Conservation (phyloP, 2,888 invertebrate genomes). For the Chalcosyrphus nemorum region DNA sequence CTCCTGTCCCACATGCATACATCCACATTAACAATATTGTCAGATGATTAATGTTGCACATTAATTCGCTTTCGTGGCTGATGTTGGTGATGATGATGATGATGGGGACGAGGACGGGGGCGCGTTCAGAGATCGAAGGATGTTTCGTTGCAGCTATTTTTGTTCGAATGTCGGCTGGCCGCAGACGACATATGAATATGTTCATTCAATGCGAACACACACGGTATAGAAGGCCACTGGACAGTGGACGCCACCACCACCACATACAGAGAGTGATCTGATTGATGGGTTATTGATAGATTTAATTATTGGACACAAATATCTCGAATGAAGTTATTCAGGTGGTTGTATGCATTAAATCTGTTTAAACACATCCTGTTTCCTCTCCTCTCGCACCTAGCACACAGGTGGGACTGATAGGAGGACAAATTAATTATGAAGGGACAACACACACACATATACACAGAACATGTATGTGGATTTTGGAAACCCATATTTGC, state of each 20-base stretch:
- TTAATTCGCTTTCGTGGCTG: conserved; percentile 55
- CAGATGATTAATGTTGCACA: conserved; percentile 71
- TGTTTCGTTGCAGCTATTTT: conserved; percentile 50
- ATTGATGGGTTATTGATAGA: conserved; percentile 73
- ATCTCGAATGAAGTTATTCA: conserved; percentile 71
- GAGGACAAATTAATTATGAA: conserved; percentile 69
- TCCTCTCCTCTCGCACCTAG: conserved; percentile 17
- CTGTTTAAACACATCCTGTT: conserved; percentile 66
- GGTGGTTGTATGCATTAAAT: conserved; percentile 71
- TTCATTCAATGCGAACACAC: conserved; percentile 52
- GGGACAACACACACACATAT: conserved; percentile 3
- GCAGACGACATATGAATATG: conserved; percentile 73
- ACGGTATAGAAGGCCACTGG: conserved; percentile 8
- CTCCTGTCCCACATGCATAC: conserved; percentile 8
- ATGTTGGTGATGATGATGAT: neutral
- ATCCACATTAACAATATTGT: conserved; percentile 71
- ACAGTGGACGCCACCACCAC: conserved; percentile 11
- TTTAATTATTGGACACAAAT: conserved; percentile 73
- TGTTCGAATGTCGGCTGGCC: conserved; percentile 58
- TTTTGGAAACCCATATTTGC: conserved; percentile 11
- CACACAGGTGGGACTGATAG: conserved; percentile 58
- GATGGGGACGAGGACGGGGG: neutral
- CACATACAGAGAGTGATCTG: conserved; percentile 63
- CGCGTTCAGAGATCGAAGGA: conserved; percentile 47
- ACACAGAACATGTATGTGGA: neutral